Percentiles rank a stretch among this genome's conserved stretches.
Evolutionary conservation across 2,888 invertebrate species (phyloP).

Genomic region (Ophion ellenae): DNA sequence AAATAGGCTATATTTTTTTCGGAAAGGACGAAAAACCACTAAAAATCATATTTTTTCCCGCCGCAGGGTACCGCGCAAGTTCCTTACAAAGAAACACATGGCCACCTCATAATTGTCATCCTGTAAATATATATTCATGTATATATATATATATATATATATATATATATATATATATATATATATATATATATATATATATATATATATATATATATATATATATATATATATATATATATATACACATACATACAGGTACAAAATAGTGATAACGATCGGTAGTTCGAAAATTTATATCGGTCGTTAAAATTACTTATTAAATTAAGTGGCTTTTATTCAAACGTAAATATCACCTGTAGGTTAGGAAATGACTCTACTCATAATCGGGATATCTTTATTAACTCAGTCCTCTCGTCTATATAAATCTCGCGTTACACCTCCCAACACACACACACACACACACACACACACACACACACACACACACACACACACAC

Average conservation of each 20-base stretch:
- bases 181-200: too few relatives aligned
- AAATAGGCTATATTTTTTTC: too few relatives aligned
- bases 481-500: too few relatives aligned
- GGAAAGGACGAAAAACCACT: too few relatives aligned
- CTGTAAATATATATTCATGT: background rate
- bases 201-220: background rate
- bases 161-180: background rate
- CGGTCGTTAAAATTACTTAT: conserved; percentile 70
- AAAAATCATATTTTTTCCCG: too few relatives aligned
- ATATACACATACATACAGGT: background rate
- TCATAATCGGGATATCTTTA: conserved; percentile 74
- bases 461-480: too few relatives aligned
- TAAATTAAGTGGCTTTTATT: conserved; percentile 75
- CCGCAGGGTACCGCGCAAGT: too few relatives aligned
- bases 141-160: background rate
- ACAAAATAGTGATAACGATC: conserved; percentile 39
- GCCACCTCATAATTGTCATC: too few relatives aligned
- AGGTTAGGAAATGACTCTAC: conserved; percentile 62
- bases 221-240: background rate
- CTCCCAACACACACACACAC: background rate
- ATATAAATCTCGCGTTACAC: conserved; percentile 23
- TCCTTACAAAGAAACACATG: too few relatives aligned
- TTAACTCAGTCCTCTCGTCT: conserved; percentile 65
- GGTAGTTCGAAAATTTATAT: conserved; percentile 67
- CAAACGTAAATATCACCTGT: conserved; percentile 68